A percentile compares a stretch with the other conserved stretches of the same genome.
Evolutionary conservation across 1,140 invertebrate species (phyloP).

Genomic region (Musca vetustissima): DNA sequence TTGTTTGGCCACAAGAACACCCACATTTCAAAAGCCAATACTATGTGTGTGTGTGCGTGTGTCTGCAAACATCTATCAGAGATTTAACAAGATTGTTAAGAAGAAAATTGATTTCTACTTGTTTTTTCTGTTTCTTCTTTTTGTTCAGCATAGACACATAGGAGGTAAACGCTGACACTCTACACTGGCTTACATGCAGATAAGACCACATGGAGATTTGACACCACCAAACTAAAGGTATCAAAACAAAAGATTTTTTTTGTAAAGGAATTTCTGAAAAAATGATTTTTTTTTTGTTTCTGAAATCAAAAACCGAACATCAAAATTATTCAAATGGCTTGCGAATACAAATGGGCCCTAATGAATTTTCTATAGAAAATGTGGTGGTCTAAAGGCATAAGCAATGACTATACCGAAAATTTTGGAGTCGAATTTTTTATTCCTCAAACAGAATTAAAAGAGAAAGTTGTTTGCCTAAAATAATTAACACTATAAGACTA

Average conservation of each 20-base stretch:
- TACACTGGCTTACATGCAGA: not conserved
- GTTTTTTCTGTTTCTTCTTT: constrained; percentile 4
- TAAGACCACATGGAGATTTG: constrained; percentile 4
- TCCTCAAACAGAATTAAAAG: too few relatives aligned
- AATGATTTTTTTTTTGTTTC: too few relatives aligned
- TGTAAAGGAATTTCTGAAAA: too few relatives aligned
- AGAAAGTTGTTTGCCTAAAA: too few relatives aligned
- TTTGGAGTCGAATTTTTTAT: too few relatives aligned
- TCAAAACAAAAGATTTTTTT: not conserved
- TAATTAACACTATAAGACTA: too few relatives aligned
- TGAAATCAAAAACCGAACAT: too few relatives aligned
- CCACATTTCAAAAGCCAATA: constrained; percentile 3
- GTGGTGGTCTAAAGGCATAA: too few relatives aligned
- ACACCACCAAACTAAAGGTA: not conserved
- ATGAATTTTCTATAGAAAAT: too few relatives aligned
- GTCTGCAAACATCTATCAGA: constrained; percentile 12
- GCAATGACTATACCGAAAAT: too few relatives aligned
- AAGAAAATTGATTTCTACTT: not conserved
- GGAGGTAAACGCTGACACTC: not conserved
- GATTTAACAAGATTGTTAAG: constrained; percentile 6
- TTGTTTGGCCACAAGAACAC: not conserved
- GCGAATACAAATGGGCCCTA: too few relatives aligned
- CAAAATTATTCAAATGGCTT: too few relatives aligned
- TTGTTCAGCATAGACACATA: not conserved
- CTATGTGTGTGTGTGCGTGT: not conserved